These are phyloP conservation scores for Drosophila parvula DNA, from an alignment of 1,140 invertebrate species.

Conservation along the genomic window DNA sequence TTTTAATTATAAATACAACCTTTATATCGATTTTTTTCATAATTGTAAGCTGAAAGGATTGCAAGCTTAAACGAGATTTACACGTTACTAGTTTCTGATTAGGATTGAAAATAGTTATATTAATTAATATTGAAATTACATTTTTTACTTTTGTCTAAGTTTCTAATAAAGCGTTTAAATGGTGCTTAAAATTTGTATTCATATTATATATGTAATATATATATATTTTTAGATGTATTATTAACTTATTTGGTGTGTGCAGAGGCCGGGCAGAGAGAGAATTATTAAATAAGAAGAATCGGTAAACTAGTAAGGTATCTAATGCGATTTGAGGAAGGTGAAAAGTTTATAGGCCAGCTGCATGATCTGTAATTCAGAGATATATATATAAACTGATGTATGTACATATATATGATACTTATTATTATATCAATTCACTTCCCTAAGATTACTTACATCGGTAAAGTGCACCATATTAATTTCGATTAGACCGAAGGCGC, in stretches of 20 bases:
- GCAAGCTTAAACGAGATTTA: background rate
- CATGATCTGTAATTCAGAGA: conserved; percentile 50
- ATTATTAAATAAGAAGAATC: background rate
- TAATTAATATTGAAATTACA: background rate
- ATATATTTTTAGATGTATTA: background rate
- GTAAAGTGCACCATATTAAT: conserved; percentile 68
- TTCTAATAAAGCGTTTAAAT: background rate
- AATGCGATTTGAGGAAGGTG: conserved; percentile 61
- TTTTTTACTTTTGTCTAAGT: background rate
- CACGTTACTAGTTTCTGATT: too few species aligned
- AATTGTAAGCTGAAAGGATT: background rate
- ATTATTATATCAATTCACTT: background rate
- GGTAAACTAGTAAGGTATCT: background rate
- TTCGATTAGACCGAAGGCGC: conserved; percentile 51
- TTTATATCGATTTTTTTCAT: conserved; percentile 1
- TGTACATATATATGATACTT: background rate
- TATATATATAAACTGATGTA: background rate
- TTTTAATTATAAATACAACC: background rate
- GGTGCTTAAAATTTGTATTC: too few species aligned
- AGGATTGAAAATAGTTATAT: background rate
- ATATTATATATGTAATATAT: too few species aligned
- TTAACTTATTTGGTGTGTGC: too few species aligned
- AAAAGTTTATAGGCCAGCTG: conserved; percentile 65
- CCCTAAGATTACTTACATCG: conserved; percentile 27
- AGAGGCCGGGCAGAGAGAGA: background rate